Conservation (phyloP, 2,113 vertebrate genomes). For the Naja naja region DNA sequence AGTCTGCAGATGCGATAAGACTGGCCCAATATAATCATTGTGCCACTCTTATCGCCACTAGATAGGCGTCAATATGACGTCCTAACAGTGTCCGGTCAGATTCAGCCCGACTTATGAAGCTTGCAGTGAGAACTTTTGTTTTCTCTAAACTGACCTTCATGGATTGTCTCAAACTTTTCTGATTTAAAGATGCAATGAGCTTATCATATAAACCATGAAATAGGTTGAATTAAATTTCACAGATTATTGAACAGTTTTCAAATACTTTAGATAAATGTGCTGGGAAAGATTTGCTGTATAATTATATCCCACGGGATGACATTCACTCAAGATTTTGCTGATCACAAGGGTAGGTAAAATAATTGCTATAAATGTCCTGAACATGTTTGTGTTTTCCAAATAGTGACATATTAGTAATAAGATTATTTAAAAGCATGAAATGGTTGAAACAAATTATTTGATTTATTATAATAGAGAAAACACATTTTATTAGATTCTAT, state of each 20-base stretch:
- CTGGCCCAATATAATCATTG: too few species aligned
- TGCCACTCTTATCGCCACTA: too few species aligned
- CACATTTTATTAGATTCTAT: constrained; percentile 33
- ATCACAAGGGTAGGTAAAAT: constrained; percentile 35
- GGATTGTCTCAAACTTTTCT: constrained; percentile 25
- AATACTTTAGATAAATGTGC: constrained; percentile 31
- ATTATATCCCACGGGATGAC: neutral
- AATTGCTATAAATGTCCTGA: constrained; percentile 39
- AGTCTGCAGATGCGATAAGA: too few species aligned
- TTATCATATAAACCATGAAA: constrained; percentile 14
- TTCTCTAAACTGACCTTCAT: constrained; percentile 40
- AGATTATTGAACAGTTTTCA: constrained; percentile 47
- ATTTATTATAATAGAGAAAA: constrained; percentile 31
- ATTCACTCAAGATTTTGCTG: constrained; percentile 34
- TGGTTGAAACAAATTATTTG: constrained; percentile 39
- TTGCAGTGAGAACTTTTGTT: constrained; percentile 34
- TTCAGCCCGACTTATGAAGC: too few species aligned
- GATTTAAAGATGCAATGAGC: constrained; percentile 29
- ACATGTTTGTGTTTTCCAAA: constrained; percentile 29
- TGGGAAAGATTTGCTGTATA: constrained; percentile 42
- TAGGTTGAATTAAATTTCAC: constrained; percentile 43
- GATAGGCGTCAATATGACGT: too few species aligned
- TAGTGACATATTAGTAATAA: constrained; percentile 35
- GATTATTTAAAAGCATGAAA: constrained; percentile 30
- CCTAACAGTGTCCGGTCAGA: too few species aligned